phyloP scores from a whole-genome alignment of 2,888 invertebrate species.

The Encarsia formosa region DNA sequence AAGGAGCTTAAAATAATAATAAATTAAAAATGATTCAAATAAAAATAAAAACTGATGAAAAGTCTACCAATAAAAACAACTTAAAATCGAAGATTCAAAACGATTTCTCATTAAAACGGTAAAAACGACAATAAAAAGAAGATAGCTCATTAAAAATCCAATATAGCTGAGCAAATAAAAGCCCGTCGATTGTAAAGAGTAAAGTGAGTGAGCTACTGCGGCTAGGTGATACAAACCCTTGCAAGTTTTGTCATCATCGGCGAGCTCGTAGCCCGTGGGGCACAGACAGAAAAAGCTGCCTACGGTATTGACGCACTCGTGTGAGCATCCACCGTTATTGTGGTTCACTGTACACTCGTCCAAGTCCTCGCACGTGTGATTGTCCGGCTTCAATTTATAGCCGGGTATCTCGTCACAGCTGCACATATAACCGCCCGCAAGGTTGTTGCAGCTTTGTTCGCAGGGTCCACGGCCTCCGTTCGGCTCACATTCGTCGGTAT shows the following conservation, averaged over 20 bases:
- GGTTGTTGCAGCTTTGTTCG: conserved; percentile 61
- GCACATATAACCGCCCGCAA: conserved; percentile 58
- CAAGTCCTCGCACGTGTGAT: conserved; percentile 56
- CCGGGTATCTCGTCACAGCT: conserved; percentile 59
- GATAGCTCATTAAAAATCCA: not conserved
- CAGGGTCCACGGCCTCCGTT: conserved; percentile 64
- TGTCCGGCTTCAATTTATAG: conserved; percentile 56
- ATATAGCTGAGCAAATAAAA: not conserved
- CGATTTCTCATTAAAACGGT: no score
- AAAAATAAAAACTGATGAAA: no score
- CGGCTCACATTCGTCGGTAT: conserved; percentile 61
- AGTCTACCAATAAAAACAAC: no score
- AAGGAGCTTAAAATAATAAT: no score
- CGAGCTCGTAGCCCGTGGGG: conserved; percentile 42
- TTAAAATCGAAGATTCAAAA: no score
- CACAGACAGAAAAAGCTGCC: conserved; percentile 51
- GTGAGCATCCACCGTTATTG: conserved; percentile 60
- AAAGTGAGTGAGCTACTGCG: no score
- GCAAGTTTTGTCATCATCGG: conserved; percentile 42
- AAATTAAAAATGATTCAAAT: no score
- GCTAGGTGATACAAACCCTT: conserved; percentile 40
- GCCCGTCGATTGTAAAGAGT: not conserved
- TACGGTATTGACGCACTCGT: conserved; percentile 58
- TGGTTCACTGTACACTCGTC: conserved; percentile 56
- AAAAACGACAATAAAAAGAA: not conserved